Evolutionary conservation across 2,113 vertebrate species (phyloP), one percentile per base, ranked within the genome.

Genomic region (Oostethus manadensis): DNA sequence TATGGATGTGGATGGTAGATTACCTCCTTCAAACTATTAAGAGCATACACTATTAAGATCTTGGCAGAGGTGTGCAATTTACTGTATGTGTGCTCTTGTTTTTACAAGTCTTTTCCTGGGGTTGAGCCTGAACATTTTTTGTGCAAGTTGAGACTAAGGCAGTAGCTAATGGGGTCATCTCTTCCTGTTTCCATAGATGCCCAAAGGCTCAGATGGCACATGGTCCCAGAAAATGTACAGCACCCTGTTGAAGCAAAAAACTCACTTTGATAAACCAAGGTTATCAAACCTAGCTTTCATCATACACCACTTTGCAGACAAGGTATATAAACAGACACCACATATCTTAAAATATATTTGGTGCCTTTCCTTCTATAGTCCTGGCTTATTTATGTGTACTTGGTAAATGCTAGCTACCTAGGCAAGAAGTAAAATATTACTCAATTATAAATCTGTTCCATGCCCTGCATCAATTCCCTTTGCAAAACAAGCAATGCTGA

Each of bases 181-280:
- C 56, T 14, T 77, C 74, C 68, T 75, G 8, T 84, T 68, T 23
- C 0, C 77, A 17, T 61, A 99, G 97, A 98, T 99, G 97, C 97
- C 97, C 64, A 97, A 93, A 89, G 97, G 96, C 60, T 92, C 92
- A 0, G 96, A 98, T 73, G 93, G 93, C 65, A 92, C 94, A 9
- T 99, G 97, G 97, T 94, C 93, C 56, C 97, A 98, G 80, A 99
- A 99, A 60, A 71, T 99, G 0, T 99, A 98, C 84, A 95, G 95
- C 75, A 93, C 92, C 44, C 93, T 98, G 60, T 82, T 94, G 80
- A 98, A 94, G 85, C 92, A 94, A 74, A 93, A 89, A 54, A 70
- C 79, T 7, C 90, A 93, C 56, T 98, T 99, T 82, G 92, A 95
- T 68, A 99, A 99, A 67, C 96, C 97, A 15, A 93, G 95, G 16